Evolutionary conservation across 1,140 invertebrate genomes (phyloP).

Genomic region (Zaprionus vittiger): DNA sequence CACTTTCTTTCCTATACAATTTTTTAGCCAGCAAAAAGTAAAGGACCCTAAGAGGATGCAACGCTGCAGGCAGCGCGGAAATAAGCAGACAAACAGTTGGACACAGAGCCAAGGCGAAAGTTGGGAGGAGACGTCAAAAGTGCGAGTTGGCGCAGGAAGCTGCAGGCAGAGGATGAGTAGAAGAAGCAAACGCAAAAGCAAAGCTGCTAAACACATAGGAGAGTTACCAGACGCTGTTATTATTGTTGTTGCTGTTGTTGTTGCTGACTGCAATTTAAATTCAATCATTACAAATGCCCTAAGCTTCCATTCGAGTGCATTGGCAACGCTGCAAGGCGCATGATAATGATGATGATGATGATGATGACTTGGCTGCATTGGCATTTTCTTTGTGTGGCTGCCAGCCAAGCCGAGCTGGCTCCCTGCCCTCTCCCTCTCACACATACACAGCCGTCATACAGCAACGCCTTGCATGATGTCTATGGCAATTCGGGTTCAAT

Average conservation of each 20-base stretch:
- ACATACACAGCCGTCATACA: conserved; percentile 4
- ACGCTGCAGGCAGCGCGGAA: conserved; percentile 40
- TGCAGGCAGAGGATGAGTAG: not conserved
- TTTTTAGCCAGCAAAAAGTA: not conserved
- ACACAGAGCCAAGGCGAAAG: conserved; percentile 17
- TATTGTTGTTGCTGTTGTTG: conserved; percentile 3
- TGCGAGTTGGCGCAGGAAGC: not conserved
- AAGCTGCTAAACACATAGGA: conserved; percentile 55
- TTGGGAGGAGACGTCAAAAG: conserved; percentile 28
- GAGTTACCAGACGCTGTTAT: conserved; percentile 27
- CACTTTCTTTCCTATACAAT: not conserved
- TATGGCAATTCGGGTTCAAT: conserved; percentile 43
- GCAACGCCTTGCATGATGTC: conserved; percentile 16
- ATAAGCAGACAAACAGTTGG: conserved; percentile 41
- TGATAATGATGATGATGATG: conserved; percentile 15
- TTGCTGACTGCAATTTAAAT: conserved; percentile 65
- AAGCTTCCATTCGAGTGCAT: conserved; percentile 56
- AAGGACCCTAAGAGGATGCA: conserved; percentile 25
- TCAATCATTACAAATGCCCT: conserved; percentile 74
- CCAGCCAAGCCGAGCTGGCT: conserved; percentile 7
- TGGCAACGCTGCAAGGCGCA: conserved; percentile 1
- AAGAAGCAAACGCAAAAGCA: conserved; percentile 14
- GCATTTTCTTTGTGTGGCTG: conserved; percentile 49
- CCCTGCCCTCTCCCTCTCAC: not conserved
- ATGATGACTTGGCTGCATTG: conserved; percentile 29